Percentiles rank a stretch among this genome's conserved stretches.
Evolutionary conservation across 2,888 invertebrate genomes (phyloP).

Genomic region (Aporophyla nigra): DNA sequence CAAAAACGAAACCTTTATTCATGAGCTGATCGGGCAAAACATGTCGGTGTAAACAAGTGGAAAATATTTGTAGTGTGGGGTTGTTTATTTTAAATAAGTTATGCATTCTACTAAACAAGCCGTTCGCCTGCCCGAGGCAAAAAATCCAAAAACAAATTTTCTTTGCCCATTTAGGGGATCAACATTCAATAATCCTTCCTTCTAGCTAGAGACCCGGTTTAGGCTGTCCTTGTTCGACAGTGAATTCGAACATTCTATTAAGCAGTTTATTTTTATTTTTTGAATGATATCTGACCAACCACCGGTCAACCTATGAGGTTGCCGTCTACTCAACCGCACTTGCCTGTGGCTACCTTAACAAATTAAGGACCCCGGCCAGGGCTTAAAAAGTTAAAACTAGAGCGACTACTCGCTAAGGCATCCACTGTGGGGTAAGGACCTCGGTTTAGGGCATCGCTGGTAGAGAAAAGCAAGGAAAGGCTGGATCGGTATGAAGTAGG

Average conservation of each 20-base stretch:
- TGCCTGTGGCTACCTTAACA: too few relatives aligned
- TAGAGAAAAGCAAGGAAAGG: too few relatives aligned
- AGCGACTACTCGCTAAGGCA: too few relatives aligned
- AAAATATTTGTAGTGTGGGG: background rate
- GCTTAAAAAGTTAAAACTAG: too few relatives aligned
- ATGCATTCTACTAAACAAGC: background rate
- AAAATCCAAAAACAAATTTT: background rate
- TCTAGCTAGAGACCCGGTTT: background rate
- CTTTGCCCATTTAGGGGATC: background rate
- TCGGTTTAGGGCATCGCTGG: too few relatives aligned
- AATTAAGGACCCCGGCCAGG: too few relatives aligned
- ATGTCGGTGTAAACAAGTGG: background rate
- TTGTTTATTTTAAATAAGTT: constrained; percentile 7
- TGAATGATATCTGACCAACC: too few relatives aligned
- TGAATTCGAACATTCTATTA: background rate
- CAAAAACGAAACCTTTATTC: background rate
- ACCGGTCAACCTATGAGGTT: too few relatives aligned
- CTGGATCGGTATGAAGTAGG: background rate
- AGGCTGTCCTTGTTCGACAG: background rate
- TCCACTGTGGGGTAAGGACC: too few relatives aligned
- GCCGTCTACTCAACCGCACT: too few relatives aligned
- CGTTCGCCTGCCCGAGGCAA: background rate
- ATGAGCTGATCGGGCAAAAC: background rate
- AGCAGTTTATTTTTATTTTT: too few relatives aligned
- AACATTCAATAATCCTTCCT: background rate